Evolutionary conservation across 2,797 vertebrate genomes (phyloP).

Genomic region (Sus cebifrons): DNA sequence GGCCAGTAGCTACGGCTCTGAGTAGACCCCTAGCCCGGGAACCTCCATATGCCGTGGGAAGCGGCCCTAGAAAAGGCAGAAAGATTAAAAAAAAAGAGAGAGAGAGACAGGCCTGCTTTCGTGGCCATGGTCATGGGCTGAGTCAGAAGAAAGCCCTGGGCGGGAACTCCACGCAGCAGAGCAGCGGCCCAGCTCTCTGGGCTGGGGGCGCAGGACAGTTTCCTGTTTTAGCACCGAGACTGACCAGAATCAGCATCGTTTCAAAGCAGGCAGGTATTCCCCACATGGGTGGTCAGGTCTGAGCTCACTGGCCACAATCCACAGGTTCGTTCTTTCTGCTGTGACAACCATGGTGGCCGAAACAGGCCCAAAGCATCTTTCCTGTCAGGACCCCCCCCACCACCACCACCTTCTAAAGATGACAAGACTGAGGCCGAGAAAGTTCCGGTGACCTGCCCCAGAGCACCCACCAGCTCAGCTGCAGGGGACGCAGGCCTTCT

Average conservation of each 20-base stretch:
- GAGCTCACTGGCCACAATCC: background rate
- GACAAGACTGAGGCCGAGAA: background rate
- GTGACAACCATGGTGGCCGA: background rate
- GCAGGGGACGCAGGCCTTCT: background rate
- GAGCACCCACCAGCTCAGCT: background rate
- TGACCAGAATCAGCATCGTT: background rate
- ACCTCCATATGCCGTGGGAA: too few relatives aligned
- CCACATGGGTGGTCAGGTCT: background rate
- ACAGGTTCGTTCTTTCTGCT: background rate
- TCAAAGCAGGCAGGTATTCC: background rate
- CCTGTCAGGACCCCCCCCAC: background rate
- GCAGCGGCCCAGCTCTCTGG: background rate
- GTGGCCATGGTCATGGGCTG: rapidly evolving
- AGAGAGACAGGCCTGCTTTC: background rate
- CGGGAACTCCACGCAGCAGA: background rate
- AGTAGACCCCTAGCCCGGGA: too few relatives aligned
- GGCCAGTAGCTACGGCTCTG: too few relatives aligned
- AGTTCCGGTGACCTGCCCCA: background rate
- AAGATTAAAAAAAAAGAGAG: too few relatives aligned
- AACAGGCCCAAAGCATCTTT: background rate
- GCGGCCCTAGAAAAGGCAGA: too few relatives aligned
- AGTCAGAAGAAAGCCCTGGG: background rate
- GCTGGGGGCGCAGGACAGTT: too few relatives aligned
- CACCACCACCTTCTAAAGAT: background rate
- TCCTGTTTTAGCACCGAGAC: background rate